Evolutionary conservation across 2,797 vertebrate species (phyloP).

Genomic region (Fistularia tabacaria): DNA sequence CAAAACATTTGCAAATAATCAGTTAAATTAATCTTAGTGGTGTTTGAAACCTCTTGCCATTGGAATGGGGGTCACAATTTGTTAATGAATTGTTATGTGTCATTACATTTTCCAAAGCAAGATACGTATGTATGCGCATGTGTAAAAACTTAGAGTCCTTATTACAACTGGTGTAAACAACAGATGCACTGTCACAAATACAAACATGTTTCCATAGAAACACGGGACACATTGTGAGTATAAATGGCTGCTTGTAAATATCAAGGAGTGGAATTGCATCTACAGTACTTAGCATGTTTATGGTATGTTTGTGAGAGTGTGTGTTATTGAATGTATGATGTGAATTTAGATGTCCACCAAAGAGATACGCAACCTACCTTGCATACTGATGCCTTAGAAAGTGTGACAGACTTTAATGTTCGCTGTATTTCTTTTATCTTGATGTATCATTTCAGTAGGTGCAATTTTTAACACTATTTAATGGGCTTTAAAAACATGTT

Average conservation of each 20-base stretch:
- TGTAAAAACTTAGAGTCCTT: not conserved
- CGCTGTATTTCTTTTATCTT: not conserved
- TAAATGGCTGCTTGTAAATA: conserved; percentile 77
- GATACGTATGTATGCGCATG: not conserved
- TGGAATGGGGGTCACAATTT: too few species aligned
- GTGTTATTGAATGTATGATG: not conserved
- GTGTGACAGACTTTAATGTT: not conserved
- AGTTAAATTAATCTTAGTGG: too few species aligned
- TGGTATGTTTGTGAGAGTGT: not conserved
- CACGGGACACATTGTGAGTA: conserved; percentile 37
- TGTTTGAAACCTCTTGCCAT: too few species aligned
- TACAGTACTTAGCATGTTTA: conserved; percentile 4
- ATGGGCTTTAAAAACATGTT: not conserved
- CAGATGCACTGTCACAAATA: conserved; percentile 50
- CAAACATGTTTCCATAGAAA: conserved; percentile 56
- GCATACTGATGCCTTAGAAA: too few species aligned
- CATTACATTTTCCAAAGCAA: too few species aligned
- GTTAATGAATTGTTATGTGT: too few species aligned
- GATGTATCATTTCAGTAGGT: too few species aligned
- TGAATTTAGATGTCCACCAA: too few species aligned
- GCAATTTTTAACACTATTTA: not conserved
- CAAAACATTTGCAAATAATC: too few species aligned
- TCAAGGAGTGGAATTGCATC: conserved; percentile 58
- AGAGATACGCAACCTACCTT: too few species aligned
- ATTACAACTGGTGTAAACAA: not conserved